Base-by-base conservation (phyloP, 2,113 vertebrate genomes). In the Plecotus auritus region DNA sequence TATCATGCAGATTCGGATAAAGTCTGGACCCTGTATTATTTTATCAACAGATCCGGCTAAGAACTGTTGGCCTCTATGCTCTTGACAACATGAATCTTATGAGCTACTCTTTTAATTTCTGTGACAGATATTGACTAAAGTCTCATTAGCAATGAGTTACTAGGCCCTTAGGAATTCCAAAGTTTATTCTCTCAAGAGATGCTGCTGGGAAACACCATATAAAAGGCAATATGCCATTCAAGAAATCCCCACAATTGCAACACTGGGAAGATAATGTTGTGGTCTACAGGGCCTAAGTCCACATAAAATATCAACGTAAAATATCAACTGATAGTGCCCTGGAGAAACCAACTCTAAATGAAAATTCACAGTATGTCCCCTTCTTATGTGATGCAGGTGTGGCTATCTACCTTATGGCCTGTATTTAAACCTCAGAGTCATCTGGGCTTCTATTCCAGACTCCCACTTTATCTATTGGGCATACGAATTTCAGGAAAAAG, bases 161-260 rank as follows among this genome's bases (percentile, higher is more conserved):
- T 73, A 80, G 35, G 9, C 23, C 45, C 61, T 90, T 84, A 61
- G 67, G 35, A 92, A 96, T 77, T 56, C 7, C 64, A 73, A 64
- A 84, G 81, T 87, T 90, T 30, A 92, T 76, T 95, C 23, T 66
- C 95, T 81, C 18, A 87, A 87, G 59, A 90, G 51, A 81, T 91
- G 4, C 26, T 94, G 0, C 61, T 87, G 17, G 32, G 7, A 70
- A 56, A 85, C 0, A 49, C 26, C 26, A 28, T 18, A 91, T 64
- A 40, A 91, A 61, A 89, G n/a, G 9, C 14, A 93, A 88, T 20
- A 73, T 80, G n/a, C 4, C 54, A 84, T 78, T 94, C n/a, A 87
- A 80, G 32, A 95, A 90, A 95, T 77, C 16, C 35, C 42, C 16
- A 45, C 30, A 90, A 26, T 82, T 72, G 45, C 64, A 85, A 49